Evolutionary conservation across 2,888 invertebrate genomes (phyloP).

Genomic region (Beris morrisii): DNA sequence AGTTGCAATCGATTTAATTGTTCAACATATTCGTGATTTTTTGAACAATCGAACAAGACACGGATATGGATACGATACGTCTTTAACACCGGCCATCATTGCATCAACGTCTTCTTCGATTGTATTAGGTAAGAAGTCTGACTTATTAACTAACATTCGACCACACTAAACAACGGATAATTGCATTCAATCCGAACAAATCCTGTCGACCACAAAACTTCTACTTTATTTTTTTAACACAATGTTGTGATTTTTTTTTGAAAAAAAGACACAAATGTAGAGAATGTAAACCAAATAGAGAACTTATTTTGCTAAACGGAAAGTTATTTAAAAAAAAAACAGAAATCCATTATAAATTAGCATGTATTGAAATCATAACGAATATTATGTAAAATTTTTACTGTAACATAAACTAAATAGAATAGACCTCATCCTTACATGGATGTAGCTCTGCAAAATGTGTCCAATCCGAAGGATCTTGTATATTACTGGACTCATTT

Average conservation of each 20-base stretch:
- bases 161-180: slow-evolving; percentile 35
- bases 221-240: slow-evolving; percentile 7
- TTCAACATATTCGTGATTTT: slow-evolving; percentile 94
- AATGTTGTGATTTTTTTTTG: slow-evolving; percentile 5
- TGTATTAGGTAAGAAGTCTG: slow-evolving; percentile 31
- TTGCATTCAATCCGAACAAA: neutral
- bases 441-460: no score
- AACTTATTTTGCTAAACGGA: neutral
- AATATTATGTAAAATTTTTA: no score
- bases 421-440: no score
- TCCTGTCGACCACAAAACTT: neutral
- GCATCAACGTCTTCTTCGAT: neutral
- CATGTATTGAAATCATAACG: no score
- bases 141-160: slow-evolving; percentile 32
- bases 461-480: no score
- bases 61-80: neutral
- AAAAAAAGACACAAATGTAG: neutral
- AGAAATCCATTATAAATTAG: no score
- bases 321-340: neutral
- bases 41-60: slow-evolving; percentile 61
- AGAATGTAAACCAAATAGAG: neutral
- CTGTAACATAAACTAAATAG: no score
- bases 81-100: neutral
- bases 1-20: slow-evolving; percentile 97
- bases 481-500: no score